Evolutionary conservation across 2,113 vertebrate species (phyloP), one percentile per base, ranked within the genome.

Genomic region (Macrotis lagotis): DNA sequence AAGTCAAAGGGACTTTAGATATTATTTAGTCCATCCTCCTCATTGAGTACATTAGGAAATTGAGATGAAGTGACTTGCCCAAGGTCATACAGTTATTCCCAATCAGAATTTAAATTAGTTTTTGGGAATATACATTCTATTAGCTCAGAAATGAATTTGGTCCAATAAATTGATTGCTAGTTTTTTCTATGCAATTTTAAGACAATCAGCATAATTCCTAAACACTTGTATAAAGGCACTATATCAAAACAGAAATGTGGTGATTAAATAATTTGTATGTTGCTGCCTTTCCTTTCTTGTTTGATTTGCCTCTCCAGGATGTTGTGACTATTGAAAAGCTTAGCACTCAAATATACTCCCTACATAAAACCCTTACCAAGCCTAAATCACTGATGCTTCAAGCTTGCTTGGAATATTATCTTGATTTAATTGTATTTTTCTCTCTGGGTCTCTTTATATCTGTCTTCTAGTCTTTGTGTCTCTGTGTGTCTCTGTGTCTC

Each of bases 231-330:
- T 25, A 91, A 92, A 52, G 50, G 90, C 2, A 83, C 3, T 93
- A 88, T 74, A 31, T 93, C 25, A 94, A 28, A 90, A 53, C 74
- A 93, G 74, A 96, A 92, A 94, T 44, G 26, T 74, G 51, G 28
- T 51, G 88, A 91, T 48, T 88, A 66, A 96, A 88, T 92, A 94
- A 37, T 31, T 7, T 31, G 0, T 53, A 50, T 50, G 25, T 59
- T 31, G 49, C 4, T 90, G 24, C 51, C 31, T 59, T 37, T 44
- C 31, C 31, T 48, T 52, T 91, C 44, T 91, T 50, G n/a, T n/a
- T 94, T 89, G 92, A 92, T 92, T 92, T 92, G 16, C 95, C 53
- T 95, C 90, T 53, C n/a, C 11, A 94, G 55, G 51, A 44, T 83
- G 16, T 83, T 44, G 5, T 83, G 37, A 83, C 66, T 83, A 24